Conservation (phyloP, 2,113 vertebrate species). For the Varanus salvator region DNA sequence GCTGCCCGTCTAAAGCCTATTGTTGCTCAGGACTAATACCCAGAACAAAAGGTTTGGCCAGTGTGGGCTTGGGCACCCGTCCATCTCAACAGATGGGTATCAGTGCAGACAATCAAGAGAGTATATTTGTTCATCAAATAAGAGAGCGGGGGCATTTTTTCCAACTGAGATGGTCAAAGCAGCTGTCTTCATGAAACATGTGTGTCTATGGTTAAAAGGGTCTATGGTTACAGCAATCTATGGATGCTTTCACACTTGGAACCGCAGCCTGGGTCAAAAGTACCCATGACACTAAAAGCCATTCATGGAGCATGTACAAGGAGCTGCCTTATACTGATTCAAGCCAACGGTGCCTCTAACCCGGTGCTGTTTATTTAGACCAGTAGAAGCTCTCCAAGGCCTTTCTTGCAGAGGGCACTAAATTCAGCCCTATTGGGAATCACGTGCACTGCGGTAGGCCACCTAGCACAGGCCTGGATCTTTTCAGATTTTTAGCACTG, state of each 20-base stretch:
- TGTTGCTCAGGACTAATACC: constrained; percentile 66
- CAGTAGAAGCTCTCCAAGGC: not conserved
- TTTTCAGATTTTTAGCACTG: too few species aligned
- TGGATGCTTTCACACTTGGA: constrained; percentile 27
- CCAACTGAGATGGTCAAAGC: constrained; percentile 72
- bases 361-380: not conserved
- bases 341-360: not conserved
- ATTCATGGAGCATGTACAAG: not conserved
- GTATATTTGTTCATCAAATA: constrained; percentile 70
- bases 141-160: constrained; percentile 63
- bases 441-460: not conserved
- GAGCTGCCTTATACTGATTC: not conserved
- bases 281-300: not conserved
- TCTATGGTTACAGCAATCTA: constrained; percentile 55
- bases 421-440: not conserved
- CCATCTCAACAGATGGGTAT: constrained; percentile 73
- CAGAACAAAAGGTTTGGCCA: constrained; percentile 73
- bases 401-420: not conserved
- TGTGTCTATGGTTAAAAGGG: constrained; percentile 56
- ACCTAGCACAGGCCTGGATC: too few species aligned
- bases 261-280: not conserved
- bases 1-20: constrained; percentile 63
- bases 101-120: constrained; percentile 70
- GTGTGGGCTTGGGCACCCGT: constrained; percentile 65
- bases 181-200: constrained; percentile 64